These are phyloP conservation scores for Eupristina koningsbergeri DNA, from an alignment of 1,140 invertebrate species.

Conservation along the genomic window DNA sequence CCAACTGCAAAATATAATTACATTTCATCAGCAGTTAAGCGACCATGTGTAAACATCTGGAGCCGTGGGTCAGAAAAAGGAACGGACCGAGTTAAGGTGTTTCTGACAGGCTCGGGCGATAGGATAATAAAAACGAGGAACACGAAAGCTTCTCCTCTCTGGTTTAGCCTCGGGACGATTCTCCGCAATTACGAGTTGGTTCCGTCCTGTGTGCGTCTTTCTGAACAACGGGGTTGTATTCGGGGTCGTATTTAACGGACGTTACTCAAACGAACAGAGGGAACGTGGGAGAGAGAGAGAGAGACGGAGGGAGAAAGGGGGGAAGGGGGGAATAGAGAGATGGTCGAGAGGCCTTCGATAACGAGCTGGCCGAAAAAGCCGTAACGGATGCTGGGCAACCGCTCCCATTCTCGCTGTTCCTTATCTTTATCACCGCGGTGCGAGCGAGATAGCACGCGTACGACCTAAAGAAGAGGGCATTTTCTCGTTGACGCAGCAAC, in stretches of 20 bases:
- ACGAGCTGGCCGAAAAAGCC: conserved; percentile 56
- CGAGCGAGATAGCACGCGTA: conserved; percentile 2
- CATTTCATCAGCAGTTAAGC: neutral
- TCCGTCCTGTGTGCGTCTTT: neutral
- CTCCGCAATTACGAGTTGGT: conserved; percentile 26
- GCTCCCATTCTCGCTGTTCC: neutral
- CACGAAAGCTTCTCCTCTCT: neutral
- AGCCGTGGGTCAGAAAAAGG: neutral
- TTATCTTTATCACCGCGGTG: conserved; percentile 40
- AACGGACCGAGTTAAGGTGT: neutral
- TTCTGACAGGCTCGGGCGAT: neutral
- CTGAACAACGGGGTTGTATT: neutral
- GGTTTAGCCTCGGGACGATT: neutral
- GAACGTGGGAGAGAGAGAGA: neutral
- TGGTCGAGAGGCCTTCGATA: conserved; percentile 45
- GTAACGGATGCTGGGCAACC: conserved; percentile 46
- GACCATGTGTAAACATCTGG: too few relatives aligned
- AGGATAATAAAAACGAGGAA: conserved; percentile 23
- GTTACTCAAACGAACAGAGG: neutral
- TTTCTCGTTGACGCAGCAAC: conserved; percentile 40
- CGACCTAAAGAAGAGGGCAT: neutral
- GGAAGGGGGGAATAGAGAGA: neutral
- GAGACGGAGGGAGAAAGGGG: too few relatives aligned
- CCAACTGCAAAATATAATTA: conserved; percentile 32
- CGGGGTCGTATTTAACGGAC: neutral